phyloP scores from a whole-genome alignment of 1,140 invertebrate genomes.

The Calliphora vicina region DNA sequence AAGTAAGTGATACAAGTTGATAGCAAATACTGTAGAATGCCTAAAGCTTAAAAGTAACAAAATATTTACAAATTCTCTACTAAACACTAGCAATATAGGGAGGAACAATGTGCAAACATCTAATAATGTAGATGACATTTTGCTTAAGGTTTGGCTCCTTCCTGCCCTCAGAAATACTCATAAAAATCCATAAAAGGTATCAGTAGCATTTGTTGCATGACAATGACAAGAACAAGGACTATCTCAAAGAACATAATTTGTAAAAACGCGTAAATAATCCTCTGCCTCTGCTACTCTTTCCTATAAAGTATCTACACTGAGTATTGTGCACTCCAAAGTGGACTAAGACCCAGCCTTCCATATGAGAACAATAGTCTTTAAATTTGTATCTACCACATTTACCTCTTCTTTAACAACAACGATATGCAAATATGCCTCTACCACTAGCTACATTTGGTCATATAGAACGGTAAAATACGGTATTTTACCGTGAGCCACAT shows the following conservation, averaged over 20 bases:
- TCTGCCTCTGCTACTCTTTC: neutral
- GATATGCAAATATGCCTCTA: neutral
- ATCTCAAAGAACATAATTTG: slow-evolving; percentile 24
- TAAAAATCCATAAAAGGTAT: neutral
- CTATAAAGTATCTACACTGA: neutral
- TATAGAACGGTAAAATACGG: slow-evolving; percentile 28
- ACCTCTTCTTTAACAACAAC: slow-evolving; percentile 3
- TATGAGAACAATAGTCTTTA: slow-evolving; percentile 9
- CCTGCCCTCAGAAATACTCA: neutral
- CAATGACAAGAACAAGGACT: neutral
- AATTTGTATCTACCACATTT: neutral
- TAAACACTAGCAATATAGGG: neutral
- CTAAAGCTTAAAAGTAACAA: neutral
- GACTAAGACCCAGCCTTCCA: neutral
- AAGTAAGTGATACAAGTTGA: neutral
- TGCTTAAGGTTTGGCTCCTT: slow-evolving; percentile 3
- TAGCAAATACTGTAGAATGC: neutral
- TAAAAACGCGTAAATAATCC: slow-evolving; percentile 22
- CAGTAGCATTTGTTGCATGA: slow-evolving; percentile 20
- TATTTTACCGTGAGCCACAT: slow-evolving; percentile 35
- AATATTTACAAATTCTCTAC: neutral
- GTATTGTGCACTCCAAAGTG: neutral
- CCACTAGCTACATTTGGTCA: neutral
- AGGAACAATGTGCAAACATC: neutral
- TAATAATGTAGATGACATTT: neutral